Evolutionary conservation across 2,888 invertebrate species (phyloP).

Genomic region (Lumbricus terrestris): DNA sequence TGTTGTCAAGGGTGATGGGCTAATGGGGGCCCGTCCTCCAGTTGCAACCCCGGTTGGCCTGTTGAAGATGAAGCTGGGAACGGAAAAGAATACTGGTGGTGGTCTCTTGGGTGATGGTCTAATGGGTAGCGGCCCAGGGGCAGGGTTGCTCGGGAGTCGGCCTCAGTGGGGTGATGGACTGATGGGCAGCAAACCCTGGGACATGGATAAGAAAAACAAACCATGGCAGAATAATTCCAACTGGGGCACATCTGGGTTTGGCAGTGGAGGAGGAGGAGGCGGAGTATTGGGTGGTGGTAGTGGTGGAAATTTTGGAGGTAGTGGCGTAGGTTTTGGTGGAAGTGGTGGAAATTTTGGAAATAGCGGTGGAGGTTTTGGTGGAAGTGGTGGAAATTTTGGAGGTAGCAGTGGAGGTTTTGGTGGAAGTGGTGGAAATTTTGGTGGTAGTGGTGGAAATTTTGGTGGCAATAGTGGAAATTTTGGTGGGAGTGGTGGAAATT

Average conservation of each 20-base stretch:
- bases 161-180: neutral
- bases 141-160: neutral
- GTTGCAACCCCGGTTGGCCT: neutral
- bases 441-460: neutral
- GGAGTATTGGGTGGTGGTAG: neutral
- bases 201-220: neutral
- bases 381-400: neutral
- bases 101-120: neutral
- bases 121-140: neutral
- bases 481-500: neutral
- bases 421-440: neutral
- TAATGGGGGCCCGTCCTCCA: neutral
- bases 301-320: neutral
- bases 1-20: neutral
- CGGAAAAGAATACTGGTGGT: neutral
- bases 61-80: neutral
- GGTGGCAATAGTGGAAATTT: neutral
- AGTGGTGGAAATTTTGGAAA: neutral
- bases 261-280: neutral
- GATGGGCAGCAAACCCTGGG: neutral
- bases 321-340: neutral
- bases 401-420: neutral
- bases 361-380: neutral
- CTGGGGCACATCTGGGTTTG: neutral
- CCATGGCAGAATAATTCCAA: constrained; percentile 6